These are phyloP conservation scores for Nephrotoma guestfalica DNA, from an alignment of 2,888 invertebrate species.

Conservation along the genomic window DNA sequence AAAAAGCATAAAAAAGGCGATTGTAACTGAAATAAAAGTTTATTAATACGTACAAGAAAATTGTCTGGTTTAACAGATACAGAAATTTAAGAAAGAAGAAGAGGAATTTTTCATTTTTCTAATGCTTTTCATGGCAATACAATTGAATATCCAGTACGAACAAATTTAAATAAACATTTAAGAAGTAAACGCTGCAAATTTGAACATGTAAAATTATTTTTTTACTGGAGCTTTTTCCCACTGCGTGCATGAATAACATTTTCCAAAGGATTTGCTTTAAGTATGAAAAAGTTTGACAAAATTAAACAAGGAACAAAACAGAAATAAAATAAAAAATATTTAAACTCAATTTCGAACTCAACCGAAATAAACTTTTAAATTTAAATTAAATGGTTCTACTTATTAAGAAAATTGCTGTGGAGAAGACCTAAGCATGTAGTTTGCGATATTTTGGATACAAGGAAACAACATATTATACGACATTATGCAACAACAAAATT, in stretches of 20 bases:
- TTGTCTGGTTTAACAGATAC: not conserved
- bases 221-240: not conserved
- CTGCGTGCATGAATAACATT: not conserved
- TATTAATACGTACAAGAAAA: not conserved
- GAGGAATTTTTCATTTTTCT: not conserved
- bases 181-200: not conserved
- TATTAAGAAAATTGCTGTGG: not conserved
- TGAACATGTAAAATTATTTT: not conserved
- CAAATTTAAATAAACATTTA: not conserved
- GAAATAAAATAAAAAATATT: not conserved
- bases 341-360: not conserved
- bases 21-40: not conserved
- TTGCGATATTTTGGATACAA: no score
- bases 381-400: not conserved
- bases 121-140: not conserved
- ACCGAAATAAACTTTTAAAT: not conserved
- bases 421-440: no score
- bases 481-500: no score
- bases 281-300: no score
- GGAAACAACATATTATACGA: no score
- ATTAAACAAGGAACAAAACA: no score
- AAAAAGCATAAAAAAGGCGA: not conserved
- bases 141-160: not conserved
- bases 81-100: not conserved
- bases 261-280: not conserved